These are phyloP conservation scores for Malurus cyaneus DNA, from an alignment of 2,113 vertebrate species.

Conservation along the genomic window DNA sequence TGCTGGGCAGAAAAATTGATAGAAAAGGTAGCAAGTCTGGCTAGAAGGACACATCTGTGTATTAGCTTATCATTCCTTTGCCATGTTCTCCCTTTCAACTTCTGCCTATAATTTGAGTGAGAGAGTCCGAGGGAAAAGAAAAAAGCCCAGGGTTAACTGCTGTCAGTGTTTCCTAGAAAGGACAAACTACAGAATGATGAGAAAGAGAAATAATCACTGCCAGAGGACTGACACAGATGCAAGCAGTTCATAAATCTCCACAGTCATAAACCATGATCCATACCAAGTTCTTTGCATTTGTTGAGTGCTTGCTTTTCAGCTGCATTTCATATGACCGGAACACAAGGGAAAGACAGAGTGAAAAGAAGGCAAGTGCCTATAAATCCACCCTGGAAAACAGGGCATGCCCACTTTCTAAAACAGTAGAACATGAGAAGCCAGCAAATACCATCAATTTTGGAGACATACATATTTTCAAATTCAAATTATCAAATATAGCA, in stretches of 20 bases:
- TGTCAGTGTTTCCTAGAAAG: not conserved
- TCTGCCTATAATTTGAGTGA: not conserved
- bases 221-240: not conserved
- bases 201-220: not conserved
- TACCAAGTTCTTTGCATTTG: not conserved
- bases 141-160: not conserved
- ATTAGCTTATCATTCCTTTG: not conserved
- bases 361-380: not conserved
- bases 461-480: not conserved
- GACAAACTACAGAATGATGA: not conserved
- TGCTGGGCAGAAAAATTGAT: not conserved
- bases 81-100: not conserved
- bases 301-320: not conserved
- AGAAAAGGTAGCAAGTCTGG: not conserved
- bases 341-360: not conserved
- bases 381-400: not conserved
- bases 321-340: not conserved
- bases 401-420: not conserved
- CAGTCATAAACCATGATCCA: not conserved
- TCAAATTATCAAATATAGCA: not conserved
- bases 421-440: not conserved
- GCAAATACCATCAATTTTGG: not conserved
- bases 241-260: not conserved
- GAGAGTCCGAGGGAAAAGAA: not conserved
- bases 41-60: not conserved